phyloP scores from a whole-genome alignment of 2,797 vertebrate genomes.

The Thaleichthys pacificus region DNA sequence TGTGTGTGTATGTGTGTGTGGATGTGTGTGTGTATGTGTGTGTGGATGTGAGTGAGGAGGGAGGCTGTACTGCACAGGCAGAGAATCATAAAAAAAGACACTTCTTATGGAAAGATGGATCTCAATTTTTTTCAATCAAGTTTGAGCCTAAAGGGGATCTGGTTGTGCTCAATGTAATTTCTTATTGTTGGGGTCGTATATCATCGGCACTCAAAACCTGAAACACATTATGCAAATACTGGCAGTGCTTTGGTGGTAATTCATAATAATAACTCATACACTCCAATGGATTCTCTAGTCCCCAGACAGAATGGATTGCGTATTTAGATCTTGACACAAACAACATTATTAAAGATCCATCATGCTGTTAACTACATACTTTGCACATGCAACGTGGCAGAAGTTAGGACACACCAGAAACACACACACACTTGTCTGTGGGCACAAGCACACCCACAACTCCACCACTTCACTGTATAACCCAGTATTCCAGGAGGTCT shows the following conservation, averaged over 20 bases:
- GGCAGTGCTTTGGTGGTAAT: slow-evolving; percentile 33
- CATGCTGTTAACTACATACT: slow-evolving; percentile 2
- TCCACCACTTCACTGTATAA: background rate
- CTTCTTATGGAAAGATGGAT: slow-evolving; percentile 37
- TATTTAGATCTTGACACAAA: slow-evolving; percentile 48
- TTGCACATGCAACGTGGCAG: slow-evolving; percentile 48
- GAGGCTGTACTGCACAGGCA: background rate
- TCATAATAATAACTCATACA: slow-evolving; percentile 18
- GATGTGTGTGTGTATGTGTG: background rate
- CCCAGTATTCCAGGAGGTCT: background rate
- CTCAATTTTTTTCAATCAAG: slow-evolving; percentile 34
- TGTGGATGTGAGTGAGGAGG: too few species aligned
- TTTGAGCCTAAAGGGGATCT: slow-evolving; percentile 43
- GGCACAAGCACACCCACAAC: too few species aligned
- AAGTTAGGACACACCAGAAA: slow-evolving; percentile 42
- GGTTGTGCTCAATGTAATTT: slow-evolving; percentile 43
- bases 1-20: too few species aligned
- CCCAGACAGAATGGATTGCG: slow-evolving; percentile 41
- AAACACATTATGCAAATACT: slow-evolving; percentile 31
- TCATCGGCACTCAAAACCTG: slow-evolving; percentile 40
- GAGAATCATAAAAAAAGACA: slow-evolving; percentile 26
- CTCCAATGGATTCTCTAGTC: slow-evolving; percentile 33
- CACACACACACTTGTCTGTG: slow-evolving; percentile 7
- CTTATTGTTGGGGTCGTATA: slow-evolving; percentile 35
- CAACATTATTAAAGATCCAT: slow-evolving; percentile 54